These are phyloP conservation scores for Dynastes grantii DNA, from an alignment of 2,888 invertebrate species.

Conservation along the genomic window DNA sequence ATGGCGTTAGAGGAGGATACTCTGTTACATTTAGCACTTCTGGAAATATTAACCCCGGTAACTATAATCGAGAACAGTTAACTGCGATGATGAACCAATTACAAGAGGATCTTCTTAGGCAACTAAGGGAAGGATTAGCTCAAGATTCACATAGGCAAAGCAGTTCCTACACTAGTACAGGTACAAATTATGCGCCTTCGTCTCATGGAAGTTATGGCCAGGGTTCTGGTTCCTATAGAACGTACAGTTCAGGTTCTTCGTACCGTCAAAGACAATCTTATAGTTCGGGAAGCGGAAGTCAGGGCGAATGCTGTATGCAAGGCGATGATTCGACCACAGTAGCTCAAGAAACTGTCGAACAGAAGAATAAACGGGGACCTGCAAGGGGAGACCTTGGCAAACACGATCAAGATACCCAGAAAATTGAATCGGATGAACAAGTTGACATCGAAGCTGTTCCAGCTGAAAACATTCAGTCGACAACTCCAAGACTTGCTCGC, in stretches of 20 bases:
- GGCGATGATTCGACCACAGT: slow-evolving; percentile 50
- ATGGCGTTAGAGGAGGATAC: slow-evolving; percentile 57
- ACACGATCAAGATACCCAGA: not conserved
- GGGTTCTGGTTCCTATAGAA: slow-evolving; percentile 18
- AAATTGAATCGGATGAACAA: not conserved
- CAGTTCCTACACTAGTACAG: slow-evolving; percentile 6
- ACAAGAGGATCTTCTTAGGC: slow-evolving; percentile 63
- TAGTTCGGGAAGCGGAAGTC: slow-evolving; percentile 1
- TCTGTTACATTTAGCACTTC: slow-evolving; percentile 57
- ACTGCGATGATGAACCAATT: slow-evolving; percentile 63
- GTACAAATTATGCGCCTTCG: slow-evolving; percentile 19
- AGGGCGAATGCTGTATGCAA: slow-evolving; percentile 52
- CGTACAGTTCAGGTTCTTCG: slow-evolving; percentile 36
- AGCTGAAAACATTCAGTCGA: not conserved
- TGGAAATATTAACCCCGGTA: slow-evolving; percentile 57
- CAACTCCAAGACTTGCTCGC: slow-evolving; percentile 26
- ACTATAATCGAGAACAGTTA: slow-evolving; percentile 61
- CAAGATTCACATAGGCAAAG: slow-evolving; percentile 4
- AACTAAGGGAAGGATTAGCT: slow-evolving; percentile 65
- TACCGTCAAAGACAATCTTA: slow-evolving; percentile 23
- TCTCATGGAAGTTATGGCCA: slow-evolving; percentile 20
- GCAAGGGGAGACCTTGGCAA: not conserved
- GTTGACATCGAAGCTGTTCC: slow-evolving; percentile 26
- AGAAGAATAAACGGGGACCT: not conserved
- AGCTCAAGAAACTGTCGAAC: not conserved